phyloP scores from a whole-genome alignment of 1,140 invertebrate genomes.

The Bombus sylvicola region DNA sequence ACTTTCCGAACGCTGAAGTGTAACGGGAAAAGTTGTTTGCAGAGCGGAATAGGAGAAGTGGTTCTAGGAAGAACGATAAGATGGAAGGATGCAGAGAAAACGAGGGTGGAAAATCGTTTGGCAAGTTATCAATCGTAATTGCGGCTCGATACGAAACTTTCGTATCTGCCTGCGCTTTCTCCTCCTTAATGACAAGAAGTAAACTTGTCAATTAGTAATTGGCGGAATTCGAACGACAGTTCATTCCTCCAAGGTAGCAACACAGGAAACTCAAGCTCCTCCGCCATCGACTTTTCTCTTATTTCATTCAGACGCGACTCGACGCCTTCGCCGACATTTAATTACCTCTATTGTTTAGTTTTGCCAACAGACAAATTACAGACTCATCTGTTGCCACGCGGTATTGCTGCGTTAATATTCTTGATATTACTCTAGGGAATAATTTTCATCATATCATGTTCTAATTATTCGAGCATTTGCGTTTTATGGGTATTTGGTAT shows the following conservation, averaged over 20 bases:
- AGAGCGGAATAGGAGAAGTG: background rate
- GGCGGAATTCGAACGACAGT: conserved; percentile 49
- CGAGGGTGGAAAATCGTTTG: conserved; percentile 39
- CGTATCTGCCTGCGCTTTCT: conserved; percentile 45
- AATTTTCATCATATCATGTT: too few species aligned
- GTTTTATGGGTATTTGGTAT: too few species aligned
- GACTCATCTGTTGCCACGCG: background rate
- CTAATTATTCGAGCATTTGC: too few species aligned
- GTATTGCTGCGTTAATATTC: background rate
- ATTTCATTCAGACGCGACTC: conserved; percentile 51
- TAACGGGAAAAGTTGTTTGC: conserved; percentile 34
- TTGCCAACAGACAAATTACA: background rate
- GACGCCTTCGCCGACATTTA: background rate
- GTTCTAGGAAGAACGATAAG: too few species aligned
- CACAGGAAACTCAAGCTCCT: conserved; percentile 11
- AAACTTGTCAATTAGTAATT: conserved; percentile 79
- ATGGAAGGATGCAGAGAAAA: too few species aligned
- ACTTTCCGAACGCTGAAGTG: conserved; percentile 50
- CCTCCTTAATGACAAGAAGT: conserved; percentile 58
- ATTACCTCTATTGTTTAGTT: conserved; percentile 24
- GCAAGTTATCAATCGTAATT: conserved; percentile 77
- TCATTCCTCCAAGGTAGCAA: background rate
- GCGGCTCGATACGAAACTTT: conserved; percentile 72
- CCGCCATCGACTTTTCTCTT: conserved; percentile 65
- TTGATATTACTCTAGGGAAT: background rate